A percentile compares a stretch with the other conserved stretches of the same genome.
Evolutionary conservation across 2,888 invertebrate genomes (phyloP).

Genomic region (Orchesellides sinensis): DNA sequence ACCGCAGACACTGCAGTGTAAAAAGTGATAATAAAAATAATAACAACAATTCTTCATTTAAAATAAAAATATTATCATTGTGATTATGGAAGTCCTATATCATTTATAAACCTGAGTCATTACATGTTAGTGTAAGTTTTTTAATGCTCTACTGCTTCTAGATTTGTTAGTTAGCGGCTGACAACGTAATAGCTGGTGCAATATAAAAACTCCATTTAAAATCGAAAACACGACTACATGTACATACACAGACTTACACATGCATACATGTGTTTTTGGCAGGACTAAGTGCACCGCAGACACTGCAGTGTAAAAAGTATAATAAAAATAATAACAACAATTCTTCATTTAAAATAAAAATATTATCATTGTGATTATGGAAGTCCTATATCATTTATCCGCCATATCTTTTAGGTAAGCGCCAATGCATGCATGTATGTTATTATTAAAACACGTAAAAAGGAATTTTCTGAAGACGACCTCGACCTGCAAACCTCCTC

Average conservation of each 20-base stretch:
- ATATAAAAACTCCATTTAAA: not conserved
- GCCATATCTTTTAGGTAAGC: slow-evolving; percentile 3
- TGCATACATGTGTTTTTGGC: not conserved
- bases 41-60: not conserved
- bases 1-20: not conserved
- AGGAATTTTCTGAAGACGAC: slow-evolving; percentile 59
- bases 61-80: not conserved
- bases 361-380: not conserved
- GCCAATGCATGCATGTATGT: not conserved
- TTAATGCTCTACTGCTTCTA: too few species aligned
- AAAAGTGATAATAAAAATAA: not conserved
- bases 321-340: not conserved
- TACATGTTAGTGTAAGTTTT: too few species aligned
- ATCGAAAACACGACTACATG: not conserved
- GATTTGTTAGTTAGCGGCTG: not conserved
- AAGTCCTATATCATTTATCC: not conserved
- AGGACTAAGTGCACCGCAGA: not conserved
- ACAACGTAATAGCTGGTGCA: not conserved
- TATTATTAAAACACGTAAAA: not conserved
- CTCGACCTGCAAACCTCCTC: slow-evolving; percentile 75
- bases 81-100: not conserved
- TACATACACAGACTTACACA: not conserved
- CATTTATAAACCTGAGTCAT: not conserved
- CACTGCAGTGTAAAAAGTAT: not conserved
- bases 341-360: not conserved